A percentile compares a stretch with the other conserved stretches of the same genome.
phyloP scores from a whole-genome alignment of 2,113 vertebrate genomes.

The Cichladusa arquata region DNA sequence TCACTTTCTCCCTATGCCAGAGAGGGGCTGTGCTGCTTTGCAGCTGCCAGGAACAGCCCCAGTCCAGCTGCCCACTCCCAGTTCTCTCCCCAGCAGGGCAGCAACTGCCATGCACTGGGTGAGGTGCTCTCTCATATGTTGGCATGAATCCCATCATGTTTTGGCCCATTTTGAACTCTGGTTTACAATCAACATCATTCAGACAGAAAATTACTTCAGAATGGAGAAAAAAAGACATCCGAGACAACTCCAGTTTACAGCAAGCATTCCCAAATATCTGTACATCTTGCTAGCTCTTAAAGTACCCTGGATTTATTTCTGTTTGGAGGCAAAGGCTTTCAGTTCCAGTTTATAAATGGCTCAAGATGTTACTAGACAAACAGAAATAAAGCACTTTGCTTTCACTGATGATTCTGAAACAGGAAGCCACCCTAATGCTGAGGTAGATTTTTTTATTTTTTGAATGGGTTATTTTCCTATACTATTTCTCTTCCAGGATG shows the following conservation, averaged over 20 bases:
- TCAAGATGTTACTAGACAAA: background rate
- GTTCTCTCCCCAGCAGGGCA: background rate
- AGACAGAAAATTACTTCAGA: background rate
- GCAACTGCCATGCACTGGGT: rapidly evolving
- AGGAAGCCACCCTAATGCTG: background rate
- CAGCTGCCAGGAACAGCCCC: background rate
- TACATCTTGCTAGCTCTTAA: background rate
- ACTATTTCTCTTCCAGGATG: background rate
- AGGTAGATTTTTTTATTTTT: background rate
- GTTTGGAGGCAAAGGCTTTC: background rate
- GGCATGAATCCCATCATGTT: rapidly evolving
- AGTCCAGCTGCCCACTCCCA: rapidly evolving
- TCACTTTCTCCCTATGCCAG: rapidly evolving
- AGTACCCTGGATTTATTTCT: background rate
- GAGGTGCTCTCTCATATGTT: background rate
- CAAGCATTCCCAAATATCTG: background rate
- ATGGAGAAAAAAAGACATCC: background rate
- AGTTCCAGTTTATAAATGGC: background rate
- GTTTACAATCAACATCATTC: background rate
- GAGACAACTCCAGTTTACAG: background rate
- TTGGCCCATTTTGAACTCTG: background rate
- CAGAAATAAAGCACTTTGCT: background rate
- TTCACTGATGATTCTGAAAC: background rate
- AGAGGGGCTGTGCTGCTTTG: background rate
- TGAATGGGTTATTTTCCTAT: background rate